These are phyloP conservation scores for Himalopsyche tibetana DNA, from an alignment of 2,888 invertebrate species.

Conservation along the genomic window DNA sequence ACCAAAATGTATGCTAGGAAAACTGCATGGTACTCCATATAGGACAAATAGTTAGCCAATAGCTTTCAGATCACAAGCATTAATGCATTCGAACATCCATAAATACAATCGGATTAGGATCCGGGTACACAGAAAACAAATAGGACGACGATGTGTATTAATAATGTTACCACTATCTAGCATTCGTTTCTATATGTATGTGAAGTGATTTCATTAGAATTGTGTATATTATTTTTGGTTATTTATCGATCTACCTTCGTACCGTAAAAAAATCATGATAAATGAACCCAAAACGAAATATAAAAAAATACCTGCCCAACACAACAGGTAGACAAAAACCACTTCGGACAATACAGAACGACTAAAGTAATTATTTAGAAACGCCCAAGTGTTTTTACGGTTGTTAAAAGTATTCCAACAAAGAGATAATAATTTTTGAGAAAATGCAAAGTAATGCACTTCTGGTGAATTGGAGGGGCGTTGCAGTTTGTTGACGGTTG, in stretches of 20 bases:
- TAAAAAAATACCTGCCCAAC: background rate
- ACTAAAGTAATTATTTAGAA: background rate
- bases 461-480: constrained; percentile 50
- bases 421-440: constrained; percentile 41
- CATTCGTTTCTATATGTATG: no score
- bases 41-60: no score
- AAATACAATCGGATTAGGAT: no score
- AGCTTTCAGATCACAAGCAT: no score
- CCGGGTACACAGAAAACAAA: no score
- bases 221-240: background rate
- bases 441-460: constrained; percentile 57
- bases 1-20: no score
- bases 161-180: no score
- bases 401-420: constrained; percentile 49
- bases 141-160: no score
- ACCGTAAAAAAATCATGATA: constrained; percentile 7
- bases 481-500: background rate
- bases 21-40: no score
- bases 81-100: no score
- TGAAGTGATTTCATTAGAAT: no score
- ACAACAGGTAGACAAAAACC: constrained; percentile 12
- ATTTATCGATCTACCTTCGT: no score
- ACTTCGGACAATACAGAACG: background rate
- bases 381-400: constrained; percentile 45
- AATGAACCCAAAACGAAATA: background rate